Base-by-base conservation (phyloP, 2,113 vertebrate species). In the Lepus timidus region DNA sequence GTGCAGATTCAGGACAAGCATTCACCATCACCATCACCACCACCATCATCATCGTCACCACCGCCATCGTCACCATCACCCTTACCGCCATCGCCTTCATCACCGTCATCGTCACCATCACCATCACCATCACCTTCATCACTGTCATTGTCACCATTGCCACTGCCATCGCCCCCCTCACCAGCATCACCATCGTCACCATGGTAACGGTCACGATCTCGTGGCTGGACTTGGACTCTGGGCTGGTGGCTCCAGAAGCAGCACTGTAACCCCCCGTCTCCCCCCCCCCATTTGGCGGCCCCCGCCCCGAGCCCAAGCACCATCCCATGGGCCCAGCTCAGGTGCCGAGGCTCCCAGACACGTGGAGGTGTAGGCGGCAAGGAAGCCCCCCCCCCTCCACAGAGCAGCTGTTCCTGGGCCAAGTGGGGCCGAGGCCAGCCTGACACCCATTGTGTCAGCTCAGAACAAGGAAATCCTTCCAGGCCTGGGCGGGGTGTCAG, bases 101-200 rank as follows among this genome's bases (percentile, higher is more conserved):
- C 70, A 44, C 0, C 61, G 36, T 1, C 39, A n/a, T 0, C 13
- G 44, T 0, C 33, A 73, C 0, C 85, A 62, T 0, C 58, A 61
- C 0, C 22, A 44, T 0, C n/a, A 71, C 0, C 51, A 86, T 1
- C 29, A 17, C 0, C 85, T 33, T 0, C 36, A 19, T 0, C 73
- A 87, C 0, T 62, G 29, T 0, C 78, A 49, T 0, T 19, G 29
- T 0, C 79, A 39, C 0, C 68, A 14, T 0, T 31, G 52, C 0
- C 4, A 13, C 31, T 39, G 17, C 0, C 25, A 39, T 1, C 44
- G 4, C 0, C 71, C 67, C 0, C 61, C 1, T 0, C 58, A 20
- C 75, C 33, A 27, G 0, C 13, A 39, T 4, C 58, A 84, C 0
- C 81, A 79, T 1, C 36, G 20, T 0, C 10, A 14, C 0, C 39